Conservation (phyloP, 2,113 vertebrate genomes). For the Brachirus orientalis region DNA sequence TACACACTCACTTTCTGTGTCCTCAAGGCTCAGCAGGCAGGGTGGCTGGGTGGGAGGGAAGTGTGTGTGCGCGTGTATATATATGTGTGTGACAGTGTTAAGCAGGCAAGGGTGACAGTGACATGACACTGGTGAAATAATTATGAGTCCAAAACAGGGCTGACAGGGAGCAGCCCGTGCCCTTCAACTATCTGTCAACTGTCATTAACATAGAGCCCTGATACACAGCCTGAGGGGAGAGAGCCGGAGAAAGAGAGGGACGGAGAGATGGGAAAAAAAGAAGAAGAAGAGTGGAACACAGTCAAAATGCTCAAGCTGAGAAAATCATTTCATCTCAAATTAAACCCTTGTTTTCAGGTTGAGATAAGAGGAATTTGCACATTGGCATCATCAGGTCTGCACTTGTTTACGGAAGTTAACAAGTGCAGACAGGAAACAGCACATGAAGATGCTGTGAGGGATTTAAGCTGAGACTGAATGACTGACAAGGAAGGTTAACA, state of each 20-base stretch:
- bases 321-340: constrained; percentile 28
- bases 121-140: constrained; percentile 99
- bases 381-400: background rate
- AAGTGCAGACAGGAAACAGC: too few species aligned
- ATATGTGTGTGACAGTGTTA: constrained; percentile 87
- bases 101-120: constrained; percentile 96
- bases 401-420: too few species aligned
- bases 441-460: background rate
- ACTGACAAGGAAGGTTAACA: too few species aligned
- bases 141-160: constrained; percentile 99
- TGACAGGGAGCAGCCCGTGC: constrained; percentile 98
- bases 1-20: constrained; percentile 36
- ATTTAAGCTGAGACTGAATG: background rate
- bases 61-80: constrained; percentile 41
- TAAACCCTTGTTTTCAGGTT: background rate
- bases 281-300: constrained; percentile 31
- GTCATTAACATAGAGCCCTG: constrained; percentile 92
- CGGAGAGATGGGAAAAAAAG: constrained; percentile 35
- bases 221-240: constrained; percentile 75
- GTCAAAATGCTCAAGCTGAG: constrained; percentile 28
- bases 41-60: constrained; percentile 9
- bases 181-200: constrained; percentile 98
- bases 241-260: constrained; percentile 20
- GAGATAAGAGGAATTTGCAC: constrained; percentile 1
- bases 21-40: constrained; percentile 63